Conservation (phyloP, 2,113 vertebrate species). For the Phocoena sinus region DNA sequence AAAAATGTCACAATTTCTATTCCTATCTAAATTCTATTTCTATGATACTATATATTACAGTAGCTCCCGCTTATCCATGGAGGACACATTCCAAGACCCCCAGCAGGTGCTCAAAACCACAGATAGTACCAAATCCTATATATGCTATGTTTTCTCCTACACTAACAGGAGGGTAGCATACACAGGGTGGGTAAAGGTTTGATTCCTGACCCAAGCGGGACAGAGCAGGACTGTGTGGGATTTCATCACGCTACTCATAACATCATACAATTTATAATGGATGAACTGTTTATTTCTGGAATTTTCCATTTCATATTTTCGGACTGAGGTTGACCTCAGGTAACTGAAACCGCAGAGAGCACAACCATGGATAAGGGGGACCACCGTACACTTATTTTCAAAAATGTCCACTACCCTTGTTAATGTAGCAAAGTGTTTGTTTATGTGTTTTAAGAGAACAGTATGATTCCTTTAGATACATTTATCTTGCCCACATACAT, state of each 20-base stretch:
- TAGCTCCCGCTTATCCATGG: too few species aligned
- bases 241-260: neutral
- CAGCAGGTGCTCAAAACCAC: too few species aligned
- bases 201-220: neutral
- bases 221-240: neutral
- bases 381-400: neutral
- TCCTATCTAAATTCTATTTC: neutral
- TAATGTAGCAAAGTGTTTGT: neutral
- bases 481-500: neutral
- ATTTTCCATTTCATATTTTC: neutral
- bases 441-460: neutral
- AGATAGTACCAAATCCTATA: too few species aligned
- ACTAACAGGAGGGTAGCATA: rapidly evolving
- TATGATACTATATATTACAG: neutral
- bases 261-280: neutral
- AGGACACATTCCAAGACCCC: too few species aligned
- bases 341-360: rapidly evolving
- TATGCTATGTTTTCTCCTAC: neutral
- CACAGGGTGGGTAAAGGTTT: neutral
- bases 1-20: neutral
- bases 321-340: neutral
- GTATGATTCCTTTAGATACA: neutral
- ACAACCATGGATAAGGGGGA: too few species aligned
- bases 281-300: neutral
- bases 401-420: neutral